Evolutionary conservation across 2,797 vertebrate genomes (phyloP).

Genomic region (Gymnopithys bicolor): DNA sequence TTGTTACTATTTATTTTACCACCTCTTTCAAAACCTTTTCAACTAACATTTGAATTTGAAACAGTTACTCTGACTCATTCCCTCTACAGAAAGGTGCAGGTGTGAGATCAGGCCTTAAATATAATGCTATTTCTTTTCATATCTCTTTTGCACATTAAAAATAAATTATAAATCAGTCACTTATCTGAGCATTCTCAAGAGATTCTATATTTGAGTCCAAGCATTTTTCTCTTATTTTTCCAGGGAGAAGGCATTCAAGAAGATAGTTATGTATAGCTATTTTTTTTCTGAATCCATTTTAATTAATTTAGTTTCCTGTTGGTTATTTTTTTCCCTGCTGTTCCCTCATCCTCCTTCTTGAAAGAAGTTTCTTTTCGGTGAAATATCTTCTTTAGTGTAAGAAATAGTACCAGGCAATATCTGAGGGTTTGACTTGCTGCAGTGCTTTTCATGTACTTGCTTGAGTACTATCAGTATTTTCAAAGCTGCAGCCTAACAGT

Average conservation of each 20-base stretch:
- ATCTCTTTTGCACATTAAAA: slow-evolving; percentile 25
- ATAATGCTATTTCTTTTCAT: slow-evolving; percentile 40
- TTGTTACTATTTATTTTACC: slow-evolving; percentile 66
- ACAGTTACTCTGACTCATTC: slow-evolving; percentile 42
- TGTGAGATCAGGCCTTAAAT: slow-evolving; percentile 27
- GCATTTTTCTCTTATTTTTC: background rate
- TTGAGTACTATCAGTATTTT: background rate
- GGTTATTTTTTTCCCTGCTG: accelerated
- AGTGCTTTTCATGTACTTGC: background rate
- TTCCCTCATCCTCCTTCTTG: background rate
- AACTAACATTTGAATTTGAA: slow-evolving; percentile 44
- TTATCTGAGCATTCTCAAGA: background rate
- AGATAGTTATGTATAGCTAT: background rate
- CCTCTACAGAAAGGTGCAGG: slow-evolving; percentile 10
- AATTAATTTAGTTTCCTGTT: background rate
- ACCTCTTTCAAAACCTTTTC: slow-evolving; percentile 47
- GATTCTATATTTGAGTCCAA: slow-evolving; percentile 1
- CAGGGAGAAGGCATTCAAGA: background rate
- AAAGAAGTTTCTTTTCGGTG: background rate
- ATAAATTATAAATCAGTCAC: slow-evolving; percentile 29
- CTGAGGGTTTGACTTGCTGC: background rate
- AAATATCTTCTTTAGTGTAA: background rate
- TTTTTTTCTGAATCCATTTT: background rate
- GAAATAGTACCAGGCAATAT: background rate
- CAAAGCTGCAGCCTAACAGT: background rate